Base-by-base conservation (phyloP, 2,113 vertebrate genomes). In the Salvelinus alpinus region DNA sequence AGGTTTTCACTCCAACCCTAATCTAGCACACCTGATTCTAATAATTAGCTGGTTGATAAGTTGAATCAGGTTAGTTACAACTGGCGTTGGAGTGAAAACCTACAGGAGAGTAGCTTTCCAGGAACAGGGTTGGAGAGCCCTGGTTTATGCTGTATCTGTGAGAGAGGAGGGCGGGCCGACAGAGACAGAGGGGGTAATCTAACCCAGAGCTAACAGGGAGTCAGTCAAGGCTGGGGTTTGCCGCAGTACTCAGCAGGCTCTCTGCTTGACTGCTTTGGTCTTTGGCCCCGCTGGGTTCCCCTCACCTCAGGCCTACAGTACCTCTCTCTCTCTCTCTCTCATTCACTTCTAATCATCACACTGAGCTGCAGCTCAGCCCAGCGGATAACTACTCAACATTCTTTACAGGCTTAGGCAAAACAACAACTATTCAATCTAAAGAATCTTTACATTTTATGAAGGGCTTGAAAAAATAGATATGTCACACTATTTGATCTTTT, bases 171-270 rank as follows among this genome's bases (percentile, higher is more conserved):
- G 20, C 5, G 12, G 51, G 16, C 51, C 51, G 12, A 57, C 51
- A 57, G 12, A 18, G 64, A 22, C 44, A 69, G 77, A n/a, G 47
- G 48, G 22, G 70, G 8, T 54, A 18, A 25, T 66, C 5, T 38
- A 70, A 47, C 34, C 47, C 22, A 25, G 69, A 70, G 71, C 22
- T 25, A 3, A 22, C n/a, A 25, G 24, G 24, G 12, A 31, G 11
- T 4, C 3, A 20, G 16, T 5, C 12, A 18, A 6, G n/a, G 9
- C 38, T 14, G 51, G 24, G 31, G 51, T 69, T 79, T 80, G 75
- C 81, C 12, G 64, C 77, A 83, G 74, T 76, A 60, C 59, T 22
- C 14, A n/a, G 48, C 48, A 14, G 7, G 76, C 48, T 79, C 27
- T 0, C 13, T 44, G 38, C 59, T 44, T 18, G 5, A n/a, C 25